Evolutionary conservation across 2,113 vertebrate genomes (phyloP).

Genomic region (Zosterops borbonicus): DNA sequence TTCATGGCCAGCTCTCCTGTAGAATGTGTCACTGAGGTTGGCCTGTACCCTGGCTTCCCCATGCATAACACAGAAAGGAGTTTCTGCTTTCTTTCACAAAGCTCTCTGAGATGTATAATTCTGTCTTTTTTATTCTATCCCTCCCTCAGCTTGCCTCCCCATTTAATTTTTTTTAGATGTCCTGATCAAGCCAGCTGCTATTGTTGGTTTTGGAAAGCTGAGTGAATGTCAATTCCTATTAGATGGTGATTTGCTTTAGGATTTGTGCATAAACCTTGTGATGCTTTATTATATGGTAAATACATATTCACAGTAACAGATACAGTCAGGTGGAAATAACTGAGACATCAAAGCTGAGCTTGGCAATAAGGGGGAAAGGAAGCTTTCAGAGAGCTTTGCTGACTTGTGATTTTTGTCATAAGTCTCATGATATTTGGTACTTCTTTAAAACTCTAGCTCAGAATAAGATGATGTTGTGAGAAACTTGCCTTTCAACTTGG

Average conservation of each 20-base stretch:
- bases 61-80: not conserved
- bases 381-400: not conserved
- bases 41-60: not conserved
- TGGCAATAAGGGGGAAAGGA: not conserved
- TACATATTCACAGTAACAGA: not conserved
- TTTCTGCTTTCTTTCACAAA: not conserved
- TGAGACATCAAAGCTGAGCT: conserved; percentile 16
- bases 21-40: not conserved
- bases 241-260: not conserved
- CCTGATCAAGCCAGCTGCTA: not conserved
- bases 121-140: not conserved
- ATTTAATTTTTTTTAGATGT: not conserved
- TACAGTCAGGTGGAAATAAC: not conserved
- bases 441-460: not conserved
- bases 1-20: not conserved
- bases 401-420: not conserved
- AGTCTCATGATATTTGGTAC: not conserved
- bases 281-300: not conserved
- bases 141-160: not conserved
- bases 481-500: not conserved
- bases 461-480: conserved; percentile 14
- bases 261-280: conserved; percentile 2
- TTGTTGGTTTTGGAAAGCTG: not conserved
- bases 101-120: not conserved
- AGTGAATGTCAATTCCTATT: not conserved